Percentiles rank a stretch among this genome's conserved stretches.
Evolutionary conservation across 1,140 invertebrate species (phyloP).

Genomic region (Temnothorax longispinosus): DNA sequence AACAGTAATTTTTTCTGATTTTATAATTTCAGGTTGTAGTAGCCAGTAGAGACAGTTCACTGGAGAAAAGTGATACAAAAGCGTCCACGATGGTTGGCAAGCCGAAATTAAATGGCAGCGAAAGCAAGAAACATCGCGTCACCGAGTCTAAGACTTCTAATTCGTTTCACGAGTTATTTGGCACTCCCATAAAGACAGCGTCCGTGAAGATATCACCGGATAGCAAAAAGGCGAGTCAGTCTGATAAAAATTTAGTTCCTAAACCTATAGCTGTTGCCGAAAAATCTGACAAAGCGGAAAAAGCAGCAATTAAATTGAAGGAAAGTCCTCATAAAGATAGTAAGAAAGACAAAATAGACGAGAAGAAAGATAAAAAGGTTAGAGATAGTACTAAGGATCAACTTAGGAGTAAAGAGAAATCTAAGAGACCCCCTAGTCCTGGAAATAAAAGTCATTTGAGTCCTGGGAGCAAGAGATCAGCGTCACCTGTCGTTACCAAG

Average conservation of each 20-base stretch:
- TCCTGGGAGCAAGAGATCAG: conserved; percentile 76
- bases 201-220: conserved; percentile 88
- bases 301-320: conserved; percentile 86
- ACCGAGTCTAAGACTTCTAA: conserved; percentile 88
- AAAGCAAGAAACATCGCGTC: conserved; percentile 87
- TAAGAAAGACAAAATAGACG: conserved; percentile 87
- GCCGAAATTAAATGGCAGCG: conserved; percentile 88
- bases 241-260: conserved; percentile 83
- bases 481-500: conserved; percentile 75
- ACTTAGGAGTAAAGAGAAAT: conserved; percentile 88
- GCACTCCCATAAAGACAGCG: conserved; percentile 90
- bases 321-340: conserved; percentile 86
- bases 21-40: conserved; percentile 73
- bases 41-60: conserved; percentile 75
- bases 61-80: conserved; percentile 82
- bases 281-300: conserved; percentile 88
- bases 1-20: neutral
- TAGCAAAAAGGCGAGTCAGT: conserved; percentile 83
- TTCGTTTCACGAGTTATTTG: conserved; percentile 92
- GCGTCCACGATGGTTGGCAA: conserved; percentile 87
- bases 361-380: conserved; percentile 88
- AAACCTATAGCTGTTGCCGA: conserved; percentile 77
- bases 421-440: conserved; percentile 88
- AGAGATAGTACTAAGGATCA: conserved; percentile 88
- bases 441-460: conserved; percentile 78